These are phyloP conservation scores for human DNA, from an alignment of 2,113 vertebrate genomes.

Conservation along the genomic window DNA sequence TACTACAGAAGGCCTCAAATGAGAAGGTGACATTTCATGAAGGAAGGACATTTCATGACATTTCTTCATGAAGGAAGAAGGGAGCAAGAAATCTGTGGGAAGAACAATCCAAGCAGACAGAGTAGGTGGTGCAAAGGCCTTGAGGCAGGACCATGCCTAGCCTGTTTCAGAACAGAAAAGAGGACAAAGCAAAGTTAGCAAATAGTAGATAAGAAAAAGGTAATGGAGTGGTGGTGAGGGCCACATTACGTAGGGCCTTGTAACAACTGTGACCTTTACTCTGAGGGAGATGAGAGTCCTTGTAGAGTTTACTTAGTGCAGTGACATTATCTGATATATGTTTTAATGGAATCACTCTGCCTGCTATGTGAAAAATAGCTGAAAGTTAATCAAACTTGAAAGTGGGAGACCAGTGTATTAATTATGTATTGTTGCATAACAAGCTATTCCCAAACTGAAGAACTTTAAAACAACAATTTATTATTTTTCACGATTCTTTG, in stretches of 20 bases:
- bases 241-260: neutral
- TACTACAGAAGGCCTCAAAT: neutral
- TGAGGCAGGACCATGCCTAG: neutral
- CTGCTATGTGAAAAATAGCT: neutral
- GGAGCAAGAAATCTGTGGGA: neutral
- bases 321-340: neutral
- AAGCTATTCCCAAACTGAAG: neutral
- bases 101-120: neutral
- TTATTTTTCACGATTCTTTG: neutral
- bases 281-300: neutral
- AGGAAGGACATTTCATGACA: neutral
- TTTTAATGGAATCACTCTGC: neutral
- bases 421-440: neutral
- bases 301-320: neutral
- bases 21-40: neutral
- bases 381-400: neutral
- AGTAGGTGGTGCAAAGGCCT: neutral
- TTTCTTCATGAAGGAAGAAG: neutral
- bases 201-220: neutral
- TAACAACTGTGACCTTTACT: neutral
- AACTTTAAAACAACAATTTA: neutral
- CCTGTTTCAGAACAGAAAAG: neutral
- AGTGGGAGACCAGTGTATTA: neutral
- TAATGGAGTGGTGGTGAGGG: neutral
- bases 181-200: neutral